Percentiles rank a stretch among this genome's conserved stretches.
phyloP scores from a whole-genome alignment of 1,140 invertebrate genomes.

The Bombus difficillimus region DNA sequence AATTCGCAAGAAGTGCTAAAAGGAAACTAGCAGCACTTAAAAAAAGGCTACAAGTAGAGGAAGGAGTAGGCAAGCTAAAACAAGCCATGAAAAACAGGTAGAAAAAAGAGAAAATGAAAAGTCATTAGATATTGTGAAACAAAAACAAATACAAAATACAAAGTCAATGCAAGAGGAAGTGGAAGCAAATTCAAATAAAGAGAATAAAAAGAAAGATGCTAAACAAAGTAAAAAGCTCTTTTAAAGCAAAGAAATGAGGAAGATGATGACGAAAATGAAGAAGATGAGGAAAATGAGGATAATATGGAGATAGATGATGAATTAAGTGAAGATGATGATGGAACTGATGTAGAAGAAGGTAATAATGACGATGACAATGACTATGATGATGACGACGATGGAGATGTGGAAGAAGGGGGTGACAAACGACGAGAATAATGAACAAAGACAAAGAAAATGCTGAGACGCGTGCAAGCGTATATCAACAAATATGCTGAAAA shows the following conservation, averaged over 20 bases:
- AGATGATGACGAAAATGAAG: conserved; percentile 27
- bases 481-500: too few species aligned
- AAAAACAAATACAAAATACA: conserved; percentile 80
- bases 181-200: neutral
- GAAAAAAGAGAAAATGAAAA: neutral
- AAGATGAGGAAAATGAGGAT: conserved; percentile 32
- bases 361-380: conserved; percentile 38
- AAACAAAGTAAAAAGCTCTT: conserved; percentile 71
- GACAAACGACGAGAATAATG: conserved; percentile 71
- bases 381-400: neutral
- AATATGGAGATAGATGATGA: conserved; percentile 14
- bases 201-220: conserved; percentile 43
- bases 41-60: conserved; percentile 53
- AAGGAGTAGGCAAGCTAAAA: conserved; percentile 32
- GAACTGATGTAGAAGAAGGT: conserved; percentile 28
- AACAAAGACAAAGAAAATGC: neutral
- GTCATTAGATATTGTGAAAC: conserved; percentile 32
- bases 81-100: neutral
- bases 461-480: too few species aligned
- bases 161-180: conserved; percentile 5
- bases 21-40: conserved; percentile 61
- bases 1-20: conserved; percentile 66
- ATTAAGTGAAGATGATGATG: conserved; percentile 23
- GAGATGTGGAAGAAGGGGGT: conserved; percentile 75
- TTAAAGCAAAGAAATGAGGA: conserved; percentile 78